Evolutionary conservation across 2,797 vertebrate species (phyloP).

Genomic region (Aselliscus stoliczkanus): DNA sequence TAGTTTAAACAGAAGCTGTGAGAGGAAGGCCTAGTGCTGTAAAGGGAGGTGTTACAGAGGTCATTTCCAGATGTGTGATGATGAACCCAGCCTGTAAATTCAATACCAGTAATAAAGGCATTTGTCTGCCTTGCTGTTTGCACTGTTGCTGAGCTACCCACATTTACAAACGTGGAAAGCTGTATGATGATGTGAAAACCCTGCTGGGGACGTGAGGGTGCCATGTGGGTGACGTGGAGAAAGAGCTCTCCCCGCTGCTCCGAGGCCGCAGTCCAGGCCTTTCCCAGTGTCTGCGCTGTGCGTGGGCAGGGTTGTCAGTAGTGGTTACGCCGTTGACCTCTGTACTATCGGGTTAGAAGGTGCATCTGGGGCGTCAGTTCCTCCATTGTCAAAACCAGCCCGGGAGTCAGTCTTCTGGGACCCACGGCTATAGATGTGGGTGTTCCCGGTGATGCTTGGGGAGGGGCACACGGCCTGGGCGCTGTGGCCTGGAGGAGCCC

Average conservation of each 20-base stretch:
- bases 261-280: not conserved
- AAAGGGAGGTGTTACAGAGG: too few relatives aligned
- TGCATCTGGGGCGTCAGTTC: not conserved
- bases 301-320: not conserved
- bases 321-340: not conserved
- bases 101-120: not conserved
- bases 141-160: not conserved
- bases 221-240: too few relatives aligned
- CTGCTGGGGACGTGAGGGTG: fast-evolving
- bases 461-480: not conserved
- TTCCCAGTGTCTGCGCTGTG: not conserved
- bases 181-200: not conserved
- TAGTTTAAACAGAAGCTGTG: not conserved
- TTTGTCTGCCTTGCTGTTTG: not conserved
- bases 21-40: not conserved
- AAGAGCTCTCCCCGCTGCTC: not conserved
- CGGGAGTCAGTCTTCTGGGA: not conserved
- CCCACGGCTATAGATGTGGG: not conserved
- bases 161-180: fast-evolving
- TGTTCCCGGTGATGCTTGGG: too few relatives aligned
- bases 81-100: not conserved
- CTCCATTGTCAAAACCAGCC: not conserved
- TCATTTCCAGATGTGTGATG: not conserved
- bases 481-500: not conserved
- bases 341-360: not conserved